Percentiles rank a stretch among this genome's conserved stretches.
These are phyloP conservation scores for Arremon aurantiirostris DNA, from an alignment of 2,797 vertebrate genomes.

Conservation along the genomic window DNA sequence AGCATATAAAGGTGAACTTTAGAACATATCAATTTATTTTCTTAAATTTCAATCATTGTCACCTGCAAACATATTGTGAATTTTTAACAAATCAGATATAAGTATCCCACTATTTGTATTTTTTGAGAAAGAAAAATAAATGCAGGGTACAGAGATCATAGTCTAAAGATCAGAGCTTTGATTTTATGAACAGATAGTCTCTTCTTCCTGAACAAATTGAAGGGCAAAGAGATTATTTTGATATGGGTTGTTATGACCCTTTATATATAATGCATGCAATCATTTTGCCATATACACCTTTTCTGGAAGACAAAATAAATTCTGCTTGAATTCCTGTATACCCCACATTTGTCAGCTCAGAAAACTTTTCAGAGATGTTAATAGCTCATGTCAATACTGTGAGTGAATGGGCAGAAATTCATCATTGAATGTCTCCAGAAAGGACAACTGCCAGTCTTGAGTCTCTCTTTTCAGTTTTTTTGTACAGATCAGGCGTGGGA, in stretches of 20 bases:
- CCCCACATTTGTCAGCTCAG: constrained; percentile 63
- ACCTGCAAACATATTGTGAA: not conserved
- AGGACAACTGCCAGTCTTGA: constrained; percentile 78
- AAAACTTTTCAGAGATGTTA: constrained; percentile 74
- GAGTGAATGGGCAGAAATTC: constrained; percentile 75
- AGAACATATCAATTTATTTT: not conserved
- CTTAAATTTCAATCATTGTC: not conserved
- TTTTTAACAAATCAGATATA: not conserved
- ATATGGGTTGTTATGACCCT: not conserved
- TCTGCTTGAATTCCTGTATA: constrained; percentile 67
- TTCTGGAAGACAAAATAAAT: constrained; percentile 52
- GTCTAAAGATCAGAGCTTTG: not conserved
- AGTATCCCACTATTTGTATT: not conserved
- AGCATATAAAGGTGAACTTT: not conserved
- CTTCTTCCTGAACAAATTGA: not conserved
- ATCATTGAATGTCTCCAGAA: constrained; percentile 75
- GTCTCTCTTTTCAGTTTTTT: constrained; percentile 69
- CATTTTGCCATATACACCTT: constrained; percentile 22
- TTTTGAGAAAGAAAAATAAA: not conserved
- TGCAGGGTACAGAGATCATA: not conserved
- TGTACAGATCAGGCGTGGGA: constrained; percentile 77
- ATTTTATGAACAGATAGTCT: not conserved
- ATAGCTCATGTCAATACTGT: constrained; percentile 72
- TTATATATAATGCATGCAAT: not conserved
- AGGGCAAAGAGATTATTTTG: not conserved